These are phyloP conservation scores for Noctua janthina DNA, from an alignment of 2,888 invertebrate genomes.

Conservation along the genomic window DNA sequence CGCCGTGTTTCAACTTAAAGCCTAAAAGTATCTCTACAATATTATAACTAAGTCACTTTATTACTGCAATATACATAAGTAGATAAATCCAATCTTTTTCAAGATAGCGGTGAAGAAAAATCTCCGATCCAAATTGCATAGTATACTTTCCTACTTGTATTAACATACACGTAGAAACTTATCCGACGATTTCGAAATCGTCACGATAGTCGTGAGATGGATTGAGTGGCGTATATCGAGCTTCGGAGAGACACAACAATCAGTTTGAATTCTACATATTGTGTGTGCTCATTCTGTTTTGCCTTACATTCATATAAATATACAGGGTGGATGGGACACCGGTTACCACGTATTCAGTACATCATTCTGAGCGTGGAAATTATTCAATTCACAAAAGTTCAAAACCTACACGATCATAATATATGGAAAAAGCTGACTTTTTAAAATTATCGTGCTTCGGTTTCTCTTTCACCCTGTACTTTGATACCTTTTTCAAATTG, in stretches of 20 bases:
- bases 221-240: conserved; percentile 38
- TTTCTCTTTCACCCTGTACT: too few relatives aligned
- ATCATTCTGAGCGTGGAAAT: too few relatives aligned
- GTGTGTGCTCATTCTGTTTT: conserved; percentile 6
- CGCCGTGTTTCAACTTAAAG: not conserved
- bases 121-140: conserved; percentile 46
- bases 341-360: too few relatives aligned
- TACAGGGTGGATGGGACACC: not conserved
- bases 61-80: not conserved
- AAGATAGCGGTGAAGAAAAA: conserved; percentile 42
- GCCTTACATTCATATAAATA: not conserved
- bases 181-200: conserved; percentile 53
- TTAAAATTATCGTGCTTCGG: not conserved
- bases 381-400: too few relatives aligned
- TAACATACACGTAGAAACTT: conserved; percentile 49
- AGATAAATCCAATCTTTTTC: conserved; percentile 21
- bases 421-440: not conserved
- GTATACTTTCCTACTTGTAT: conserved; percentile 43
- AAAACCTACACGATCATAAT: not conserved
- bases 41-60: conserved; percentile 10
- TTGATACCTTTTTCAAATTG: not conserved
- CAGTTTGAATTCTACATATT: conserved; percentile 29
- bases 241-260: conserved; percentile 32
- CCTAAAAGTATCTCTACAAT: not conserved
- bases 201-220: conserved; percentile 57